These are phyloP conservation scores for Acrocephalus arundinaceus DNA, from an alignment of 2,113 vertebrate genomes.

Conservation along the genomic window DNA sequence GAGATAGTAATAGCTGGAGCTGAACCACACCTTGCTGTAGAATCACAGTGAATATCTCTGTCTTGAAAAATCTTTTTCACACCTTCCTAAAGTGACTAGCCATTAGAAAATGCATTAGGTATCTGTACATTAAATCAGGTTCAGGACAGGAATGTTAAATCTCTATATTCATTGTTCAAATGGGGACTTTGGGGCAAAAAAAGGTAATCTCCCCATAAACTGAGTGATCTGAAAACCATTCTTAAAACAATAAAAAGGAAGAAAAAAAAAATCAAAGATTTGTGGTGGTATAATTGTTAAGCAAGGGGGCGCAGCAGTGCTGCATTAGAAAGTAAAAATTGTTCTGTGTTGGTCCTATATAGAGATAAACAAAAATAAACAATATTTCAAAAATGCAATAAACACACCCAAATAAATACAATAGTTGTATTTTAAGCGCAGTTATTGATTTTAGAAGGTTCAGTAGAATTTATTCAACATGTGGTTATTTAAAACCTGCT, in stretches of 20 bases:
- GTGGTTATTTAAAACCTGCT: neutral
- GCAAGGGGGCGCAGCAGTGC: neutral
- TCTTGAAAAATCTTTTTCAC: neutral
- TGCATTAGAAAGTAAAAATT: neutral
- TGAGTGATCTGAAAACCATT: neutral
- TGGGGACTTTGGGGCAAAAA: fast-evolving
- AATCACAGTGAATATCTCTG: neutral
- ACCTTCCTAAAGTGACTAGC: neutral
- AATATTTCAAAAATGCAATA: neutral
- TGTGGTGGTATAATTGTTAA: neutral
- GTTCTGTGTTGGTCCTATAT: neutral
- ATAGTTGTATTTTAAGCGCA: neutral
- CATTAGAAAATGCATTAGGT: neutral
- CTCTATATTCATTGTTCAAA: neutral
- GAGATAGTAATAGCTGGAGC: neutral
- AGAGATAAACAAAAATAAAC: neutral
- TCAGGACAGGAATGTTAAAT: neutral
- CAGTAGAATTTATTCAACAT: neutral
- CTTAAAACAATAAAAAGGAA: neutral
- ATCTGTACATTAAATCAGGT: neutral
- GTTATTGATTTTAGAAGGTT: neutral
- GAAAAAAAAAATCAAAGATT: neutral
- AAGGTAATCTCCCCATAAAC: neutral
- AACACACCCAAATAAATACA: neutral
- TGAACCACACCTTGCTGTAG: neutral